Conservation (phyloP, 2,797 vertebrate genomes). For the Paramormyrops hopkinsi region DNA sequence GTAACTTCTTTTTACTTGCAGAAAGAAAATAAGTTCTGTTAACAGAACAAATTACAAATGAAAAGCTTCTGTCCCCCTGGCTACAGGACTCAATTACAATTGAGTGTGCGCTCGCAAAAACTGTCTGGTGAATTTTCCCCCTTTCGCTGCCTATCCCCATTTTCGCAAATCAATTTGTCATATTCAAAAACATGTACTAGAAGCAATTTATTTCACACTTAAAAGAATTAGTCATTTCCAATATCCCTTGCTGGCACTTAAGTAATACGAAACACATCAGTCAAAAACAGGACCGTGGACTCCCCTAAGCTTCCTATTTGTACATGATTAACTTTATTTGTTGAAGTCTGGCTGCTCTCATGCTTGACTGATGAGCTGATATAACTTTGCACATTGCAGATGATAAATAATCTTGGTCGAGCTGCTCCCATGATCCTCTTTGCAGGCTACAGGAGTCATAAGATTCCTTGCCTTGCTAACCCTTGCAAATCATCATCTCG, state of each 20-base stretch:
- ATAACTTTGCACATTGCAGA: neutral
- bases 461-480: neutral
- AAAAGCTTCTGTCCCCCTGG: constrained; percentile 43
- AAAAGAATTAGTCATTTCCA: constrained; percentile 63
- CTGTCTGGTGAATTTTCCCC: constrained; percentile 47
- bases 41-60: constrained; percentile 61
- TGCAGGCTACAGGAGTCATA: neutral
- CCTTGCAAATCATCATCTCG: neutral
- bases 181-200: constrained; percentile 59
- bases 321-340: constrained; percentile 11
- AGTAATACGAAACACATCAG: constrained; percentile 32
- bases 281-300: constrained; percentile 9
- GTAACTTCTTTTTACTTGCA: constrained; percentile 49
- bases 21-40: constrained; percentile 54
- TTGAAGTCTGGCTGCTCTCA: neutral
- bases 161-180: constrained; percentile 66
- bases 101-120: constrained; percentile 49
- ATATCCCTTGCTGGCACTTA: constrained; percentile 63
- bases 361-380: neutral
- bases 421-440: neutral
- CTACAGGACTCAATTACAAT: constrained; percentile 59
- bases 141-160: constrained; percentile 26
- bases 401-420: neutral
- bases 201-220: constrained; percentile 69
- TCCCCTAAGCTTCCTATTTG: neutral